A percentile compares a stretch with the other conserved stretches of the same genome.
These are phyloP conservation scores for Nothoprocta pentlandii DNA, from an alignment of 2,113 vertebrate species.

Conservation along the genomic window DNA sequence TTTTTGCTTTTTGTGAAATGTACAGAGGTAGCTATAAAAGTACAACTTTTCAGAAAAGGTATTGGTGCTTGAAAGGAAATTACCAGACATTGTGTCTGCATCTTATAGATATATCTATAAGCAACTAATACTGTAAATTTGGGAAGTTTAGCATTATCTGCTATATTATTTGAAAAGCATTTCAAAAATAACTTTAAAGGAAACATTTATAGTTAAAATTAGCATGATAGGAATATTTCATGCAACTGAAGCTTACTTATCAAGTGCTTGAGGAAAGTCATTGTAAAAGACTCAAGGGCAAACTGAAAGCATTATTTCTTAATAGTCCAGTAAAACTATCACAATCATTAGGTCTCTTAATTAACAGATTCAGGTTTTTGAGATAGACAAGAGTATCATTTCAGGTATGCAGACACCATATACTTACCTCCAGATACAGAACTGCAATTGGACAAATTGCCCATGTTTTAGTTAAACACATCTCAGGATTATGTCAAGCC, in stretches of 20 bases:
- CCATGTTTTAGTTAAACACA: background rate
- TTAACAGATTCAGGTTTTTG: background rate
- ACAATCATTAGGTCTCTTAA: background rate
- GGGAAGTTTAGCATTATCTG: background rate
- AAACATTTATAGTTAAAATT: background rate
- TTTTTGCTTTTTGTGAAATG: background rate
- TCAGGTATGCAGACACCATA: background rate
- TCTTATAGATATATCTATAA: background rate
- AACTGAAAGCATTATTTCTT: conserved; percentile 13
- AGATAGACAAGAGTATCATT: background rate
- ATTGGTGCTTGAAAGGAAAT: background rate
- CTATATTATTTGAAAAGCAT: background rate
- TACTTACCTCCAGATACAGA: background rate
- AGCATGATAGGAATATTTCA: background rate
- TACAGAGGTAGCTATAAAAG: background rate
- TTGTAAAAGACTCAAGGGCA: background rate
- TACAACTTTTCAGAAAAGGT: background rate
- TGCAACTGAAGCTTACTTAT: background rate
- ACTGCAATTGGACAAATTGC: background rate
- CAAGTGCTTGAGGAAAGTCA: background rate
- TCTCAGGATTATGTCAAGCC: background rate
- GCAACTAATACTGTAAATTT: background rate
- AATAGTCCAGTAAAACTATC: background rate
- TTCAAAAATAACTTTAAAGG: background rate
- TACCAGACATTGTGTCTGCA: background rate